Percentiles rank a stretch among this genome's conserved stretches.
phyloP scores from a whole-genome alignment of 2,797 vertebrate species.

The Columba guinea region DNA sequence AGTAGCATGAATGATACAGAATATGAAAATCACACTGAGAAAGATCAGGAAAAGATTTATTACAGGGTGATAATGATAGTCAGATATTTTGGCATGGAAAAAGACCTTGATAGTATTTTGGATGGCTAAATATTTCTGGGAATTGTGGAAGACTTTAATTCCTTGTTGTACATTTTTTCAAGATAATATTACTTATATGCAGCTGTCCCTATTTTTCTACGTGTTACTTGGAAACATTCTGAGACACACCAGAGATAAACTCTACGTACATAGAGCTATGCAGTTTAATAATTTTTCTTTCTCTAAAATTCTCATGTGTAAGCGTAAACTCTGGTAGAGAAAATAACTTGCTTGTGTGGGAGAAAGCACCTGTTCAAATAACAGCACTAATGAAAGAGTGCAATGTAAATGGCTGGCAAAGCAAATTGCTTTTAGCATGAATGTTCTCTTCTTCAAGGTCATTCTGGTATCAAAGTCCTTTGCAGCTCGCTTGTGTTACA shows the following conservation, averaged over 20 bases:
- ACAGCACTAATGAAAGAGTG: background rate
- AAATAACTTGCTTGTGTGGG: background rate
- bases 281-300: background rate
- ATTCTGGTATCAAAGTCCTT: background rate
- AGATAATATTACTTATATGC: background rate
- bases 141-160: background rate
- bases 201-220: background rate
- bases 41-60: background rate
- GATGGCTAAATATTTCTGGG: background rate
- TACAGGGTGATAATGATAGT: background rate
- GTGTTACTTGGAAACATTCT: background rate
- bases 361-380: slow-evolving; percentile 15
- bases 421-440: background rate
- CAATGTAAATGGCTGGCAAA: slow-evolving; percentile 22
- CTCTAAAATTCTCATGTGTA: background rate
- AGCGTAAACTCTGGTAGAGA: background rate
- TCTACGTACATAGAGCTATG: background rate
- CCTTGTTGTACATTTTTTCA: background rate
- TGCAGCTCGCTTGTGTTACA: background rate
- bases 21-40: background rate
- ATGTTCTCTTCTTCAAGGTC: slow-evolving; percentile 27
- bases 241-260: background rate
- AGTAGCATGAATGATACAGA: background rate
- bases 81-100: background rate
- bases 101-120: background rate